A percentile compares a stretch with the other conserved stretches of the same genome.
phyloP scores from a whole-genome alignment of 2,888 invertebrate species.

The Drosophila neonasuta region DNA sequence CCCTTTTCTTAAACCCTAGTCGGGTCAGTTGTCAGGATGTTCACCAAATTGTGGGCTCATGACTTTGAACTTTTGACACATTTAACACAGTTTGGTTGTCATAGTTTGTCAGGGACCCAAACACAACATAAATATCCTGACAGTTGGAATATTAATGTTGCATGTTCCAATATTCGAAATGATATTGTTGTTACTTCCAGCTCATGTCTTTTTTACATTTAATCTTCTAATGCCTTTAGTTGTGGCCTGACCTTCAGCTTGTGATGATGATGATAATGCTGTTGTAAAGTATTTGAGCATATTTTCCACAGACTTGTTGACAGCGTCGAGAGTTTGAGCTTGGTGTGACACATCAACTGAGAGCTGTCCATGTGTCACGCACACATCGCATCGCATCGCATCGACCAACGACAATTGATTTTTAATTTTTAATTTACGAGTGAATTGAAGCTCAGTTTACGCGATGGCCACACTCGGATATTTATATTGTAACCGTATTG shows the following conservation, averaged over 20 bases:
- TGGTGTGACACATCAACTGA: conserved; percentile 4
- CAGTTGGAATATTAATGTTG: conserved; percentile 11
- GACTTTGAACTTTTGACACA: conserved; percentile 75
- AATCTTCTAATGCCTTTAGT: conserved; percentile 5
- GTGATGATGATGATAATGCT: background rate
- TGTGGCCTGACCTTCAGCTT: conserved; percentile 6
- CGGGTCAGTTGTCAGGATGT: conserved; percentile 29
- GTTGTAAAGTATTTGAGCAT: conserved; percentile 1
- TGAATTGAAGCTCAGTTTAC: conserved; percentile 16
- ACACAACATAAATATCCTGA: background rate
- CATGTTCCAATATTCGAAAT: background rate
- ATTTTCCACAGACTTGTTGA: background rate
- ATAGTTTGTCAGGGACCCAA: conserved; percentile 43
- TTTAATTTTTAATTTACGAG: conserved; percentile 51
- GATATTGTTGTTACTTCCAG: background rate
- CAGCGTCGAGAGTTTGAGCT: background rate
- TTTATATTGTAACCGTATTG: conserved; percentile 29
- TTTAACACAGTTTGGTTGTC: conserved; percentile 68
- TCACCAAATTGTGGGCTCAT: conserved; percentile 45
- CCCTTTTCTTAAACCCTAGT: conserved; percentile 44
- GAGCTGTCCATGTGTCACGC: conserved; percentile 19
- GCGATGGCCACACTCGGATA: background rate
- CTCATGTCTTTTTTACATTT: background rate
- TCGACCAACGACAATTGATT: conserved; percentile 41
- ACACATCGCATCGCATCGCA: background rate